Evolutionary conservation across 2,888 invertebrate species (phyloP), one percentile per base, ranked within the genome.

Genomic region (Fabriciana adippe): DNA sequence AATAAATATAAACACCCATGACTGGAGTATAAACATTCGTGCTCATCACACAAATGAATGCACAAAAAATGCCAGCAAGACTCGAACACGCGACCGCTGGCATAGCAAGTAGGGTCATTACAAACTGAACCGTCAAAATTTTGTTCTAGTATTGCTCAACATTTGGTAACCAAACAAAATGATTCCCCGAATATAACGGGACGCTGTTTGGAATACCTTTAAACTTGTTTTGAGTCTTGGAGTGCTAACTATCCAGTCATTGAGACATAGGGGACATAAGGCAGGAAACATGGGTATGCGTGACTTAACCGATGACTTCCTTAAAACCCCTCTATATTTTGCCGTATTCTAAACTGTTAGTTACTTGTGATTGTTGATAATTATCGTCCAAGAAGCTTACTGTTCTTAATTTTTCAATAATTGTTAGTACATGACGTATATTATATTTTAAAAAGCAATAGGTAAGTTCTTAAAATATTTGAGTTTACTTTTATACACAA

Each of bases 231-330:
- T 72, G 35, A 41, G 77, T 76, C 78, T 72, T 71, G 69, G 78
- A 78, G 82, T 82, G 83, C 80, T 85, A 86, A 85, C 75, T 81
- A 79, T 78, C 80, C 81, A 79, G 79, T 74, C 68, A 68, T 68
- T 68, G 67, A 64, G 72, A 67, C 66, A 69, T 73, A 81, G 86
- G 87, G 86, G 86, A 81, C 83, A 80, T 72, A 73, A 74, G 80
- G 81, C 88, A 89, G 92, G 92, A 92, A 87, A 78, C 78, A 90
- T 85, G 92, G 86, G 74, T 77, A 82, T 88, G 92, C 87, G 83
- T 85, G 81, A 83, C 81, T 88, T 92, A 92, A 92, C 90, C 87
- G 86, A 85, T 80, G 83, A 81, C 81, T 89, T 91, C 92, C 92
- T 90, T 74, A 81, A 80, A 82, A 83, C 79, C 77, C 81, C 82